Percentiles rank a stretch among this genome's conserved stretches.
Evolutionary conservation across 2,888 invertebrate genomes (phyloP).

Genomic region (Drosophila algonquin): DNA sequence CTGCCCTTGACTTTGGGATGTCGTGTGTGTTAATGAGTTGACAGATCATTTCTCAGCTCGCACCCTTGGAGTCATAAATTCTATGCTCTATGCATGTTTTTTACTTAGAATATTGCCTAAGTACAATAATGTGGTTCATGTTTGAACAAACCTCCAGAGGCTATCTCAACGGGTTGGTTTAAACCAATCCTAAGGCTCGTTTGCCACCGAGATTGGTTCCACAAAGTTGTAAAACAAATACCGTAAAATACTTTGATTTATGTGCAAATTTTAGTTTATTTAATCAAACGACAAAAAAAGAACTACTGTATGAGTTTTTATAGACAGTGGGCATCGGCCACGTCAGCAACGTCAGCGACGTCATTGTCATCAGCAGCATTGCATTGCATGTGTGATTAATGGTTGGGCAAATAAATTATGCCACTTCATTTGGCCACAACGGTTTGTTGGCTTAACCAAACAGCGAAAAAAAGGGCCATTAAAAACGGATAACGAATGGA

Average conservation of each 20-base stretch:
- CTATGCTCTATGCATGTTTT: too few relatives aligned
- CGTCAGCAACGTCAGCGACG: constrained; percentile 23
- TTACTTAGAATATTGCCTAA: too few relatives aligned
- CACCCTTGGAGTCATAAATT: too few relatives aligned
- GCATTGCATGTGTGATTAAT: constrained; percentile 66
- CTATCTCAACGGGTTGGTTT: too few relatives aligned
- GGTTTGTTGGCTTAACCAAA: constrained; percentile 11
- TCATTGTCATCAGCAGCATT: constrained; percentile 36
- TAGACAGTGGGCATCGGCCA: constrained; percentile 18
- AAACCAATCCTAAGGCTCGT: too few relatives aligned
- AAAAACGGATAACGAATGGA: constrained; percentile 39
- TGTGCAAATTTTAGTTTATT: constrained; percentile 24
- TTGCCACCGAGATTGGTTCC: too few relatives aligned
- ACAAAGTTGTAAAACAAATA: background rate
- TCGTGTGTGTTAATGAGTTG: too few relatives aligned
- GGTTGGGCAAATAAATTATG: constrained; percentile 63
- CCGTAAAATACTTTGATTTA: constrained; percentile 19
- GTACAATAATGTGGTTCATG: too few relatives aligned
- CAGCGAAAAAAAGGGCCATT: constrained; percentile 19
- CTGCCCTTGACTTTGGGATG: too few relatives aligned
- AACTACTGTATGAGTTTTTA: constrained; percentile 20
- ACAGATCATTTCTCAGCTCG: too few relatives aligned
- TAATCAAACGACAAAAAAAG: constrained; percentile 20
- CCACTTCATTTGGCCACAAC: constrained; percentile 59
- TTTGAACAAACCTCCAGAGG: too few relatives aligned